Evolutionary conservation across 2,113 vertebrate species (phyloP), one percentile per base, ranked within the genome.

Genomic region (Chrysemys picta): DNA sequence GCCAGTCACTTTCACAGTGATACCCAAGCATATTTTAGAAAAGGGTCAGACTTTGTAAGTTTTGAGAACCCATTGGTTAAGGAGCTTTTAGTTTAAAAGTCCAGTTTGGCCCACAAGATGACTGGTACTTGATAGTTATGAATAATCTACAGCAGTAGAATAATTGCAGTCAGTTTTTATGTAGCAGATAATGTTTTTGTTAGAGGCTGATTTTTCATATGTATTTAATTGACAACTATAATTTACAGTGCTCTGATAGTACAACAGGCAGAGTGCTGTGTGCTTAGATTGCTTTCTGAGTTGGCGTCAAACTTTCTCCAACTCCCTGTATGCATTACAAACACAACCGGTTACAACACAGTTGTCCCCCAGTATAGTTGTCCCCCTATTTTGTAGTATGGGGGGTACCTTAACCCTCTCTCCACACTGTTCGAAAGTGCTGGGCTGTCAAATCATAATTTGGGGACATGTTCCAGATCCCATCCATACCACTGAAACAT

Each of bases 1-100:
- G 85, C 25, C 25, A 76, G 47, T 35, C 50, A 49, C 92, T 97
- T 95, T 50, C 83, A 86, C 95, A 87, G 87, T 54, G 78, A 24
- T 59, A 69, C 84, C 2, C 38, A 31, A 31, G 4, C 57, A 1
- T 3, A 47, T 14, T 89, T 65, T 27, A 80, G 31, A 35, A 59
- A 69, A 49, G 10, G 24, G 3, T 69, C 35, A 69, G 35, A 27
- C 49, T 12, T 87, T 45, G 42, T 84, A 54, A 22, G 5, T 59
- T 75, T 19, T 0, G 0, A 53, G 9, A 7, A 5, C 16, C 21
- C 21, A 42, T 72, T 72, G 35, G n/a, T 42, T 72, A 62, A 31
- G 5, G 59, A 62, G 13, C n/a, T 72, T 38, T 72, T 72, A 42
- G 35, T 72, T 72, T 72, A n/a, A 72, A 72, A 72, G n/a, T 38